These are phyloP conservation scores for Metaphire vulgaris DNA, from an alignment of 1,140 invertebrate species.

Conservation along the genomic window DNA sequence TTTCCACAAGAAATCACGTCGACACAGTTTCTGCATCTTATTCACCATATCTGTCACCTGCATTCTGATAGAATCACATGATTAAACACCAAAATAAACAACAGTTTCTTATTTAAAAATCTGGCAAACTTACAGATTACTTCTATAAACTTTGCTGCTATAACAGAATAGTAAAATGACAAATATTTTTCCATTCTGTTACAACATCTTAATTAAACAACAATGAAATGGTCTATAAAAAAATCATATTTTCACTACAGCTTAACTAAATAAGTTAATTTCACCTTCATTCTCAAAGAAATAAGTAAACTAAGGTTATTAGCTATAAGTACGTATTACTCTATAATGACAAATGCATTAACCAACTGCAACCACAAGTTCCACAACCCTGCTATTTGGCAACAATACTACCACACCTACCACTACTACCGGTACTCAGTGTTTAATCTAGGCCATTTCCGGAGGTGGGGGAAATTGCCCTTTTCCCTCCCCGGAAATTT, in stretches of 20 bases:
- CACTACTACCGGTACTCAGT: too few species aligned
- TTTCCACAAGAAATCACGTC: slow-evolving; percentile 67
- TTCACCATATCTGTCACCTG: slow-evolving; percentile 54
- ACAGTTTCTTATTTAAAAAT: neutral
- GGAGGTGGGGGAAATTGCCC: too few species aligned
- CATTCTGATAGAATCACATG: neutral
- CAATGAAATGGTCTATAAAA: neutral
- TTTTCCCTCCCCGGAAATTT: too few species aligned
- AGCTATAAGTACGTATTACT: too few species aligned
- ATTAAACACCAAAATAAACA: neutral
- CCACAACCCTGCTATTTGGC: too few species aligned
- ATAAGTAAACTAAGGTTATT: too few species aligned
- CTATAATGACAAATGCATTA: too few species aligned
- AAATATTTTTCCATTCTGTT: neutral
- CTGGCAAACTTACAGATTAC: neutral
- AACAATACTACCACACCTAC: too few species aligned
- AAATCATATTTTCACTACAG: neutral
- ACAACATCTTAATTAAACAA: neutral
- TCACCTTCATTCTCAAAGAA: too few species aligned
- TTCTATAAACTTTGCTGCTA: neutral
- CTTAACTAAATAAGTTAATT: too few species aligned
- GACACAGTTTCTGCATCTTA: slow-evolving; percentile 64
- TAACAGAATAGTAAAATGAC: slow-evolving; percentile 5
- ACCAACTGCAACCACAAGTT: too few species aligned
- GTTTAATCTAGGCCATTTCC: too few species aligned